These are phyloP conservation scores for Dynastes hyllus DNA, from an alignment of 2,888 invertebrate genomes.

Conservation along the genomic window DNA sequence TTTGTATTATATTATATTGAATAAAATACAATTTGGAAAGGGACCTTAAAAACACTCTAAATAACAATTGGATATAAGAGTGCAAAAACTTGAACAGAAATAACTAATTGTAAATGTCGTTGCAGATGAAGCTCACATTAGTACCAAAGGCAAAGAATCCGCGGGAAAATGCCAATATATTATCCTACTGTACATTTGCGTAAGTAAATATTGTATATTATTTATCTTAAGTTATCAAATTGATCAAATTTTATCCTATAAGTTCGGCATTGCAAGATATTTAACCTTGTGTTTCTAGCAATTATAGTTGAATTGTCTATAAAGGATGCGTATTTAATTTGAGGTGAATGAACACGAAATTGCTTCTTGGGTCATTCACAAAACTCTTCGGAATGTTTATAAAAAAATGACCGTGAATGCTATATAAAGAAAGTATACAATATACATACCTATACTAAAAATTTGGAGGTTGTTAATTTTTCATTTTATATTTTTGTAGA, in stretches of 20 bases:
- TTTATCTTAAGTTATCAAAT: too few relatives aligned
- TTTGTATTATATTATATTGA: too few relatives aligned
- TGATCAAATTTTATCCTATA: background rate
- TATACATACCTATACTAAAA: too few relatives aligned
- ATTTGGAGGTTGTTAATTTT: too few relatives aligned
- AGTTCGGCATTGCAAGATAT: background rate
- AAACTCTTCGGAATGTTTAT: too few relatives aligned
- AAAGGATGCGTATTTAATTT: background rate
- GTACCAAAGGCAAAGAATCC: constrained; percentile 52
- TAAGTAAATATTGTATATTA: constrained; percentile 43
- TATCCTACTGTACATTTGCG: constrained; percentile 53
- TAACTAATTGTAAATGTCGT: constrained; percentile 62
- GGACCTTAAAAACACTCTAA: too few relatives aligned
- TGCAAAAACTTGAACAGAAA: too few relatives aligned
- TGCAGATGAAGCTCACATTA: constrained; percentile 62
- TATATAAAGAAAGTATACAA: background rate
- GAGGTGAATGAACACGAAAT: constrained; percentile 18
- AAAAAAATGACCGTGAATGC: too few relatives aligned
- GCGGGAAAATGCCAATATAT: constrained; percentile 51
- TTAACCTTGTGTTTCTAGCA: constrained; percentile 8
- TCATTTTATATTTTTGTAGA: too few relatives aligned
- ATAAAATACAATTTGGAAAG: too few relatives aligned
- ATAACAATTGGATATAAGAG: too few relatives aligned
- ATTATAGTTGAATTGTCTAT: background rate
- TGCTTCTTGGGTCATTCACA: background rate